phyloP scores from a whole-genome alignment of 1,140 invertebrate genomes.

The Drosophila equinoxialis region DNA sequence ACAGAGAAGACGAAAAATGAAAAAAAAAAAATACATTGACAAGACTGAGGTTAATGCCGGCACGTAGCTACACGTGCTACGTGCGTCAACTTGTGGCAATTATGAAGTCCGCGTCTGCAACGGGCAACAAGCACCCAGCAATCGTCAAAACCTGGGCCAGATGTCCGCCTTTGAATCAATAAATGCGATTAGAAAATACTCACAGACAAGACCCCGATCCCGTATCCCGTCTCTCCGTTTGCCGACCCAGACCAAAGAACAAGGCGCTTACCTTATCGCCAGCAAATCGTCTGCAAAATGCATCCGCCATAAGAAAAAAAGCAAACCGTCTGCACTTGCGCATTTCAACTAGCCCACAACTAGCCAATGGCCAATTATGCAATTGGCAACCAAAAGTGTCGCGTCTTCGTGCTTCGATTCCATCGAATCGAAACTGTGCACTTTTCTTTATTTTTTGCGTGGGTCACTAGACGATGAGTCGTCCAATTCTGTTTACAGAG shows the following conservation, averaged over 20 bases:
- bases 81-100: slow-evolving; percentile 76
- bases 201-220: slow-evolving; percentile 21
- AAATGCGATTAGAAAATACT: slow-evolving; percentile 58
- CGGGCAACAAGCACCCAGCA: slow-evolving; percentile 61
- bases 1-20: background rate
- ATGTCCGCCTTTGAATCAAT: slow-evolving; percentile 57
- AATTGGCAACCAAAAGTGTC: slow-evolving; percentile 70
- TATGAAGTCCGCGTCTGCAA: slow-evolving; percentile 69
- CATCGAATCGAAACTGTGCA: slow-evolving; percentile 39
- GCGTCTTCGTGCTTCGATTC: slow-evolving; percentile 62
- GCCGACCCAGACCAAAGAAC: slow-evolving; percentile 27
- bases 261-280: slow-evolving; percentile 64
- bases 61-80: slow-evolving; percentile 73
- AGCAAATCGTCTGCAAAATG: slow-evolving; percentile 70
- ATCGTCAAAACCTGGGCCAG: slow-evolving; percentile 35
- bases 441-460: slow-evolving; percentile 32
- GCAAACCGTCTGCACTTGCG: slow-evolving; percentile 60
- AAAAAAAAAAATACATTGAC: background rate
- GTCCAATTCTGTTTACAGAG: background rate
- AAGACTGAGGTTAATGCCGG: slow-evolving; percentile 45
- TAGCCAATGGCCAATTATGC: slow-evolving; percentile 58
- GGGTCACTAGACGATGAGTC: slow-evolving; percentile 50
- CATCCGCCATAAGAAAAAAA: slow-evolving; percentile 72
- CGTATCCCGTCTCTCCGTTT: background rate
- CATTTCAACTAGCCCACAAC: slow-evolving; percentile 58